These are phyloP conservation scores for Chrysolina oricalcia DNA, from an alignment of 2,888 invertebrate genomes.

Conservation along the genomic window DNA sequence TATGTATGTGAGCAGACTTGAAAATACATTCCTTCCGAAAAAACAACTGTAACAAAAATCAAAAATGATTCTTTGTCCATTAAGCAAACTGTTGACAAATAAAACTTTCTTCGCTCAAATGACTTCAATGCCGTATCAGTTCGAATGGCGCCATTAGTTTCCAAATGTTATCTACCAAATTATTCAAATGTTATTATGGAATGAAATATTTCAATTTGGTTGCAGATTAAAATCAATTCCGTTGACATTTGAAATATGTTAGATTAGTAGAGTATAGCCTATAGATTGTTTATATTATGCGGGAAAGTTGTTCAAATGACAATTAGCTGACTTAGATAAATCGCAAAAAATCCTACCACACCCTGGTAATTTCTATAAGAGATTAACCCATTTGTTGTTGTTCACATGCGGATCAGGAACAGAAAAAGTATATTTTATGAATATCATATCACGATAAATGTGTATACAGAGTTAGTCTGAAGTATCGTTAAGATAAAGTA, in stretches of 20 bases:
- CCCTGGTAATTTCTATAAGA: constrained; percentile 65
- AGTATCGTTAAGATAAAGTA: background rate
- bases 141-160: constrained; percentile 24
- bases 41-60: background rate
- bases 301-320: constrained; percentile 69
- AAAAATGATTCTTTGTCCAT: background rate
- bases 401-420: constrained; percentile 8
- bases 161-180: constrained; percentile 25
- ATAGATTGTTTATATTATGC: constrained; percentile 64
- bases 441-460: background rate
- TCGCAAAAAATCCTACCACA: constrained; percentile 63
- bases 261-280: constrained; percentile 51
- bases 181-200: constrained; percentile 44
- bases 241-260: constrained; percentile 66
- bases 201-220: constrained; percentile 58
- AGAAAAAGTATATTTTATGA: background rate
- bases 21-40: background rate
- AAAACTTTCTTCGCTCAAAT: background rate
- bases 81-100: background rate
- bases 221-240: constrained; percentile 63
- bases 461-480: background rate
- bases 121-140: constrained; percentile 3
- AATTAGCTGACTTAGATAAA: constrained; percentile 57
- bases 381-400: constrained; percentile 55
- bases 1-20: no score